phyloP scores from a whole-genome alignment of 2,888 invertebrate species.

The Seira ritae region DNA sequence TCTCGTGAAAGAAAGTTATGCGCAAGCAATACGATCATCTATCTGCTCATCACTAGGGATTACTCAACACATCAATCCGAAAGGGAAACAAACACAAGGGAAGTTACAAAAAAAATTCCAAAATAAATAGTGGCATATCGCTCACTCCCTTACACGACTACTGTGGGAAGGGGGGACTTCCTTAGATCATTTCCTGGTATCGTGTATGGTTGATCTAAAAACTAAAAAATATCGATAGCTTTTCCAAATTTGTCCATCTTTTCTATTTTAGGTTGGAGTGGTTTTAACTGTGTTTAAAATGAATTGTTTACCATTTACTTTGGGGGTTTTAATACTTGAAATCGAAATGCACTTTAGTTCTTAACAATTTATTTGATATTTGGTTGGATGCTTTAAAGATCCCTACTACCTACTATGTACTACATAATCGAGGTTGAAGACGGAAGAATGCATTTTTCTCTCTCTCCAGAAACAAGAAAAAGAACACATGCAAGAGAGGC shows the following conservation, averaged over 20 bases:
- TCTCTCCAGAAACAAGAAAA: background rate
- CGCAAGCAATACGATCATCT: background rate
- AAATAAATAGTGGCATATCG: background rate
- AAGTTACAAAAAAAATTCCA: background rate
- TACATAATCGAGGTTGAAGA: too few relatives aligned
- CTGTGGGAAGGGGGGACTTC: too few relatives aligned
- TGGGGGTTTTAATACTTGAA: background rate
- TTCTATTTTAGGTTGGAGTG: too few relatives aligned
- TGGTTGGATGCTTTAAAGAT: background rate
- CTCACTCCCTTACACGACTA: too few relatives aligned
- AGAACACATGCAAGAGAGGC: background rate
- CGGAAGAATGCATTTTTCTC: background rate
- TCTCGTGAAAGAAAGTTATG: background rate
- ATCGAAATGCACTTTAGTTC: background rate
- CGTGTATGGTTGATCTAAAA: too few relatives aligned
- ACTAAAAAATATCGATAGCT: too few relatives aligned
- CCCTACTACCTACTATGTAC: too few relatives aligned
- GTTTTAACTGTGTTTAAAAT: too few relatives aligned
- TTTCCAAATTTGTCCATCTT: too few relatives aligned
- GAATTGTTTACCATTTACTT: too few relatives aligned
- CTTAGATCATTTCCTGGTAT: too few relatives aligned
- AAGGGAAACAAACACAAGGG: background rate
- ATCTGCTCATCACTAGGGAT: background rate
- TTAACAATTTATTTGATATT: background rate
- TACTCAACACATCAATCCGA: slow-evolving; percentile 5